phyloP scores from a whole-genome alignment of 2,113 vertebrate species.

The Ptyas mucosa region DNA sequence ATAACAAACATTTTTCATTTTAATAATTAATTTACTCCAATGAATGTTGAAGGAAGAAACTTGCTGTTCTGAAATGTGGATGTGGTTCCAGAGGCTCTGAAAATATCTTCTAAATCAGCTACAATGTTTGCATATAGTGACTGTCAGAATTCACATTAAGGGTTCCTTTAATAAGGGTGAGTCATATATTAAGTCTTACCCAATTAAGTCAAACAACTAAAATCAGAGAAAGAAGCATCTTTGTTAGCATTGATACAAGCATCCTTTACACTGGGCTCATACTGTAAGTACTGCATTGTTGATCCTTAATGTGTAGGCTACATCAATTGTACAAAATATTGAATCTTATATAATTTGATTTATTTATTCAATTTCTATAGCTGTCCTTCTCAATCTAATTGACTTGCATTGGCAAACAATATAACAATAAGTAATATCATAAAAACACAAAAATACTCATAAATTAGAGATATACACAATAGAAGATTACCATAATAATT shows the following conservation, averaged over 20 bases:
- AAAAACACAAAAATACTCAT: background rate
- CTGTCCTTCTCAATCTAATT: background rate
- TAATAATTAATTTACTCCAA: background rate
- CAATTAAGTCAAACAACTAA: background rate
- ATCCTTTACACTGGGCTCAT: background rate
- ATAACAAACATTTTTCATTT: too few species aligned
- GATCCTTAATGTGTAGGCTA: background rate
- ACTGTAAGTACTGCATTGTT: background rate
- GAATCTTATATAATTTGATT: background rate
- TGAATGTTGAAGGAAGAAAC: background rate
- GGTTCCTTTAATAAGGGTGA: background rate
- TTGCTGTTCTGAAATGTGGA: background rate
- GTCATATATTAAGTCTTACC: background rate
- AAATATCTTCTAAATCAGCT: background rate
- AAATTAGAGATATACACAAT: background rate
- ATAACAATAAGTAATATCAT: background rate
- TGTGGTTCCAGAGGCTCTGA: background rate
- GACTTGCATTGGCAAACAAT: background rate
- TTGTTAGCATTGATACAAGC: background rate
- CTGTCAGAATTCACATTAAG: background rate
- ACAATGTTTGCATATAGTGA: background rate
- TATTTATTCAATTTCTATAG: background rate
- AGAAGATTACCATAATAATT: background rate
- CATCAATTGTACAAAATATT: background rate
- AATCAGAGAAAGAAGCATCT: background rate